Conservation (phyloP, 1,140 invertebrate genomes). For the Aphis craccivora region DNA sequence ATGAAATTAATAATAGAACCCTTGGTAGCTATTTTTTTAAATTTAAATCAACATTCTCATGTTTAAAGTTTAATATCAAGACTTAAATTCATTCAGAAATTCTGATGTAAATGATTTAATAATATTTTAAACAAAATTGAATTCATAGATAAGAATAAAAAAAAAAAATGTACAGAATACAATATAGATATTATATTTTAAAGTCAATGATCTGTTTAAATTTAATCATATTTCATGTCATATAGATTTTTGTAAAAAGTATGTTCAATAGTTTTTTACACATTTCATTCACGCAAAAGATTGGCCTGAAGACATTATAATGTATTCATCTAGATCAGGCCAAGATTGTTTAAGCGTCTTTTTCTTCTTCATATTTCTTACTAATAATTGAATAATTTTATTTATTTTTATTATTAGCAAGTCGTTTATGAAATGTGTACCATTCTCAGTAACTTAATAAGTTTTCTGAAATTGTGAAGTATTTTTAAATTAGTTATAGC, state of each 20-base stretch:
- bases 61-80: not conserved
- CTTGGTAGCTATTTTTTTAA: not conserved
- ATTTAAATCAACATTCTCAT: not conserved
- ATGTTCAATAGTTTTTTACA: not conserved
- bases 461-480: not conserved
- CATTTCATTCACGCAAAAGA: constrained; percentile 14
- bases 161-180: not conserved
- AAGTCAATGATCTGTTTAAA: not conserved
- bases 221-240: not conserved
- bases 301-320: constrained; percentile 2
- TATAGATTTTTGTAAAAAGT: not conserved
- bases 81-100: not conserved
- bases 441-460: not conserved
- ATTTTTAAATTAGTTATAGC: constrained; percentile 15
- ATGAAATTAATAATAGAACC: not conserved
- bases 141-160: not conserved
- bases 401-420: not conserved
- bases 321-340: constrained; percentile 6
- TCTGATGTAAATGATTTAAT: not conserved
- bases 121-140: constrained; percentile 9
- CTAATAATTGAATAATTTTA: not conserved
- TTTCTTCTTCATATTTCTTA: not conserved
- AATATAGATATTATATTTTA: no score
- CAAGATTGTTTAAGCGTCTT: not conserved
- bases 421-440: not conserved